Conservation (phyloP, 2,888 invertebrate genomes). For the Ptycholaimellus sp. region DNA sequence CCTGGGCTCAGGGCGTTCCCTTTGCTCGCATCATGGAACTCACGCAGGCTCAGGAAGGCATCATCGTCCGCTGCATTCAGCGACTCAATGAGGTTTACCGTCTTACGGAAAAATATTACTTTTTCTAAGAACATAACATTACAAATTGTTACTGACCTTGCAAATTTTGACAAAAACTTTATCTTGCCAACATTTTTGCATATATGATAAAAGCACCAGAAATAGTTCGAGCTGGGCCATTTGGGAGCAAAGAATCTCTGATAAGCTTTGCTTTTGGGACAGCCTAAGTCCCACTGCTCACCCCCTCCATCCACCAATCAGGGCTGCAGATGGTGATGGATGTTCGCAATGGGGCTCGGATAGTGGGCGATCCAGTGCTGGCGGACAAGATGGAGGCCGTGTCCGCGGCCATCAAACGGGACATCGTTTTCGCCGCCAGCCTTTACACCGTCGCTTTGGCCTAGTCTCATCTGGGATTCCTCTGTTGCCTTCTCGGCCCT, state of each 20-base stretch:
- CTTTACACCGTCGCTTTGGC: conserved; percentile 49
- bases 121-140: too few relatives aligned
- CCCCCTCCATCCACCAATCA: too few relatives aligned
- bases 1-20: conserved; percentile 76
- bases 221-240: too few relatives aligned
- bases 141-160: too few relatives aligned
- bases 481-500: not conserved
- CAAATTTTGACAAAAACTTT: too few relatives aligned
- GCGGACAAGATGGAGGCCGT: conserved; percentile 85
- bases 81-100: conserved; percentile 61
- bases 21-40: conserved; percentile 74
- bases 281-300: too few relatives aligned
- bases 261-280: too few relatives aligned
- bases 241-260: too few relatives aligned
- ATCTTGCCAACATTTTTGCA: too few relatives aligned
- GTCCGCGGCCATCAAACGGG: conserved; percentile 67
- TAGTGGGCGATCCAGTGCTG: conserved; percentile 71
- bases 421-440: conserved; percentile 91
- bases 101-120: not conserved
- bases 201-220: too few relatives aligned
- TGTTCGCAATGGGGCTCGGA: conserved; percentile 67
- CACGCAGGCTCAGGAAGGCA: conserved; percentile 85
- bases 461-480: not conserved
- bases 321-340: too few relatives aligned
- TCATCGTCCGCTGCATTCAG: conserved; percentile 87